Evolutionary conservation across 2,797 vertebrate species (phyloP).

Genomic region (Ctenopoma kingsleyae): DNA sequence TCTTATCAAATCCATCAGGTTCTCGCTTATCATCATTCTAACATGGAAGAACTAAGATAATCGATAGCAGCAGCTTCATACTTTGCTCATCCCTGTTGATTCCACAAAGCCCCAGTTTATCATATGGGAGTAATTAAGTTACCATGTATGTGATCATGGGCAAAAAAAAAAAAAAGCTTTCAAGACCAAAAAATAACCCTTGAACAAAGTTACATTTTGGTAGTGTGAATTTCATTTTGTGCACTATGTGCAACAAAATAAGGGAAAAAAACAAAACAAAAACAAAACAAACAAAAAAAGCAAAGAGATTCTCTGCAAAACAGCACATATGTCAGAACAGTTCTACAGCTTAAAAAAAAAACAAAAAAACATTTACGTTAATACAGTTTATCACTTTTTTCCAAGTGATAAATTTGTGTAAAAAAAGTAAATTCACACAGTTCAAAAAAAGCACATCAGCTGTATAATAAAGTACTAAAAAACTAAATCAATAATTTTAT

Average conservation of each 20-base stretch:
- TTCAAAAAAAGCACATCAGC: slow-evolving; percentile 98
- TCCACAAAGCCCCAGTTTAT: slow-evolving; percentile 90
- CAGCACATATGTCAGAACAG: slow-evolving; percentile 89
- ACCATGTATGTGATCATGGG: slow-evolving; percentile 77
- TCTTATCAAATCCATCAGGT: slow-evolving; percentile 71
- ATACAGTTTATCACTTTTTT: slow-evolving; percentile 87
- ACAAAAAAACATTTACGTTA: slow-evolving; percentile 89
- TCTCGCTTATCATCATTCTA: slow-evolving; percentile 74
- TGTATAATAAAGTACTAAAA: slow-evolving; percentile 99
- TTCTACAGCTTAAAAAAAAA: slow-evolving; percentile 93
- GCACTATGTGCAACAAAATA: slow-evolving; percentile 87
- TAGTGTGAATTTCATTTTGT: slow-evolving; percentile 83
- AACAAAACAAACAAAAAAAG: slow-evolving; percentile 33
- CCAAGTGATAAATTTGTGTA: slow-evolving; percentile 90
- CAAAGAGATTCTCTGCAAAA: slow-evolving; percentile 86
- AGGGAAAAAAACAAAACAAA: slow-evolving; percentile 52
- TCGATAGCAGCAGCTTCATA: slow-evolving; percentile 99
- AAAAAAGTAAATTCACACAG: slow-evolving; percentile 92
- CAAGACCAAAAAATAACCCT: slow-evolving; percentile 73
- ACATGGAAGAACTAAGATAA: slow-evolving; percentile 91
- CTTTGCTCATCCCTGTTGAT: slow-evolving; percentile 99
- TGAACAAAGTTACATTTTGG: slow-evolving; percentile 75
- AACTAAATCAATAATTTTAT: slow-evolving; percentile 95
- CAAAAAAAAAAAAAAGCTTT: slow-evolving; percentile 66
- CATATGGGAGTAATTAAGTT: slow-evolving; percentile 85